Conservation (phyloP, 2,113 vertebrate genomes). For the Gymnogyps californianus region DNA sequence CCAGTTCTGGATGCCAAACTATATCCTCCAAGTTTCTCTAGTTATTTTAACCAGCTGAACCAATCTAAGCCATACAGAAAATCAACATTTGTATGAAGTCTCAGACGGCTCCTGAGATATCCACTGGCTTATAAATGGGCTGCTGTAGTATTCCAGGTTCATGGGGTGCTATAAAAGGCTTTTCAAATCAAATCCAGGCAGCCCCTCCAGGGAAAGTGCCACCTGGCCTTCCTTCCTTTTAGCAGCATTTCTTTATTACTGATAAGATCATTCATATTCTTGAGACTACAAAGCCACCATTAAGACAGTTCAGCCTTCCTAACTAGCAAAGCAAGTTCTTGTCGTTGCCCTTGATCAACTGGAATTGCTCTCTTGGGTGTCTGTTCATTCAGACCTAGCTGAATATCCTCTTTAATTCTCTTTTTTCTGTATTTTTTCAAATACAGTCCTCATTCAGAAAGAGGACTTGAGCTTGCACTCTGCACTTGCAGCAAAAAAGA, state of each 20-base stretch:
- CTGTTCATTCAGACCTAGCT: neutral
- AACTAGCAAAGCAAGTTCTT: slow-evolving; percentile 15
- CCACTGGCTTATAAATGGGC: neutral
- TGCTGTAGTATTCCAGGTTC: neutral
- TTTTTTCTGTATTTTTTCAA: neutral
- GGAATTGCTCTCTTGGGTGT: neutral
- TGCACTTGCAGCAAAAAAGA: neutral
- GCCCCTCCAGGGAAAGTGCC: neutral
- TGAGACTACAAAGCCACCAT: neutral
- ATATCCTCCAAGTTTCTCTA: neutral
- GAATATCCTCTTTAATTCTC: neutral
- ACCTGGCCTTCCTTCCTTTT: slow-evolving; percentile 14
- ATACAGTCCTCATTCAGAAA: neutral
- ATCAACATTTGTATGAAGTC: neutral
- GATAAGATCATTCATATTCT: slow-evolving; percentile 7
- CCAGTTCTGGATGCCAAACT: neutral
- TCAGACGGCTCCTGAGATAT: neutral
- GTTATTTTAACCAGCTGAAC: neutral
- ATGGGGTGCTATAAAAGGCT: neutral
- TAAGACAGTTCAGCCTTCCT: neutral
- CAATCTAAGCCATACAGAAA: neutral
- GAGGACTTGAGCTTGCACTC: neutral
- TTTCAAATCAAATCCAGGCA: slow-evolving; percentile 18
- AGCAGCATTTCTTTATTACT: slow-evolving; percentile 8
- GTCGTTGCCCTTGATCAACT: neutral